These are phyloP conservation scores for Atta colombica DNA, from an alignment of 1,140 invertebrate species.

Conservation along the genomic window DNA sequence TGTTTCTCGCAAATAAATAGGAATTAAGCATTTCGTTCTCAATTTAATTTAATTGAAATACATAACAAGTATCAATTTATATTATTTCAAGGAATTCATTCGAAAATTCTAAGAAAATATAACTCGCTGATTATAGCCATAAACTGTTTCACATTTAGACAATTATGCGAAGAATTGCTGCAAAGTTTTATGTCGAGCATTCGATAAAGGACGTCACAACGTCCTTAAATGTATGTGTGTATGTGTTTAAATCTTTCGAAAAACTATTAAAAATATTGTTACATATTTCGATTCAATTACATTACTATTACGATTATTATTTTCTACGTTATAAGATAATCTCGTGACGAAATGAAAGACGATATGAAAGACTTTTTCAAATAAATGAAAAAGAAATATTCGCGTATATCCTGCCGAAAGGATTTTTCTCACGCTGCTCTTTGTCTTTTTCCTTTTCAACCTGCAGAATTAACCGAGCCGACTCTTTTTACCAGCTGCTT, in stretches of 20 bases:
- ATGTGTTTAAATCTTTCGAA: not conserved
- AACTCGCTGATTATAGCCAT: not conserved
- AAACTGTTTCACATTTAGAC: not conserved
- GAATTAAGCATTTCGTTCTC: not conserved
- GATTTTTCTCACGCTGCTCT: not conserved
- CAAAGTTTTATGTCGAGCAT: no score
- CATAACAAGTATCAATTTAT: not conserved
- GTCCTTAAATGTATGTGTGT: no score
- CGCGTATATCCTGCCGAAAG: constrained; percentile 8
- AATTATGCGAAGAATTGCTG: not conserved
- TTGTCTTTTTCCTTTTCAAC: constrained; percentile 62
- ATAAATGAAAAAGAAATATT: not conserved
- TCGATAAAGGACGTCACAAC: no score
- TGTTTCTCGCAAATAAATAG: not conserved
- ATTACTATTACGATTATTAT: no score
- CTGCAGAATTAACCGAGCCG: constrained; percentile 58
- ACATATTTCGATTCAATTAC: no score
- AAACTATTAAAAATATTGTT: not conserved
- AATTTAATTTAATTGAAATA: not conserved
- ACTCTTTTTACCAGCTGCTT: constrained; percentile 69
- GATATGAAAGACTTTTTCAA: not conserved
- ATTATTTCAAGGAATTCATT: not conserved
- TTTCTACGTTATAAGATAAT: not conserved
- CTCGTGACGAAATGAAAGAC: not conserved
- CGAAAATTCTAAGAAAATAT: not conserved